These are phyloP conservation scores for Pogonomyrmex barbatus DNA, from an alignment of 1,140 invertebrate species.

Conservation along the genomic window DNA sequence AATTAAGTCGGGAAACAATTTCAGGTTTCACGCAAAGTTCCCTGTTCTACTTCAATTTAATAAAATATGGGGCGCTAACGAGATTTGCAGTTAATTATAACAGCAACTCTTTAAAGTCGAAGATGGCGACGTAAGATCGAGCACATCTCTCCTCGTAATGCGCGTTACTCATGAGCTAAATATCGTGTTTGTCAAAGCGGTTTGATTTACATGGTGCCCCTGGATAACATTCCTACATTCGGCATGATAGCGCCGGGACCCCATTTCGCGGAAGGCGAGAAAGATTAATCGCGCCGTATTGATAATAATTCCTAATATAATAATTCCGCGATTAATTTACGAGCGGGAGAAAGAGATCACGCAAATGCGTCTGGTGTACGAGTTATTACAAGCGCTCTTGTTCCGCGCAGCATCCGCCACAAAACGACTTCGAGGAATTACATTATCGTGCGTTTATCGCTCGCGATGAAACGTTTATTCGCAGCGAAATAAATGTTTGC, in stretches of 20 bases:
- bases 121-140: background rate
- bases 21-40: background rate
- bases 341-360: background rate
- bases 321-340: conserved; percentile 29
- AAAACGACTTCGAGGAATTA: conserved; percentile 41
- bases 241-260: background rate
- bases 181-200: background rate
- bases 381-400: conserved; percentile 22
- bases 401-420: conserved; percentile 40
- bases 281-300: background rate
- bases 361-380: background rate
- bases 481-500: conserved; percentile 48
- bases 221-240: conserved; percentile 44
- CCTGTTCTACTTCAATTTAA: background rate
- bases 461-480: conserved; percentile 42
- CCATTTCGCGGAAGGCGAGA: background rate
- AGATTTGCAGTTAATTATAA: background rate
- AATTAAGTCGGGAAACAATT: background rate
- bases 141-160: background rate
- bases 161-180: background rate
- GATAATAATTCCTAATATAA: conserved; percentile 17
- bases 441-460: conserved; percentile 55
- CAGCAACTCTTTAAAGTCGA: background rate
- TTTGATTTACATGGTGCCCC: conserved; percentile 4
- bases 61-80: background rate